Evolutionary conservation across 2,888 invertebrate species (phyloP).

Genomic region (Hydroisotoma schaefferi): DNA sequence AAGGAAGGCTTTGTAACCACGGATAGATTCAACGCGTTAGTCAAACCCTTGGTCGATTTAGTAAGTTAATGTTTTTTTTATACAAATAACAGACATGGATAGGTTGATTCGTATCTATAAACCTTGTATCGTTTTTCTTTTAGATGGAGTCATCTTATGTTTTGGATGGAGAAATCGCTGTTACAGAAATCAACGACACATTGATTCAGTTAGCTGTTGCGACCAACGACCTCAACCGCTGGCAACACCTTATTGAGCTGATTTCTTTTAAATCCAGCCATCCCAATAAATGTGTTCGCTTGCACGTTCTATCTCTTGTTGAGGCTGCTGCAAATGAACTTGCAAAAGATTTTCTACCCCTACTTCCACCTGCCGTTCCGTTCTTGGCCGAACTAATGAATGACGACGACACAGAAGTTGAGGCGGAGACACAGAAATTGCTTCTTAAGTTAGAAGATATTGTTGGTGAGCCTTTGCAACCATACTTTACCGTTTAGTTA

Average conservation of each 20-base stretch:
- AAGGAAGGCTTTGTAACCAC: slow-evolving; percentile 78
- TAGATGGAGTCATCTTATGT: slow-evolving; percentile 44
- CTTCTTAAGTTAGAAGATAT: slow-evolving; percentile 80
- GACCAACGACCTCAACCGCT: slow-evolving; percentile 77
- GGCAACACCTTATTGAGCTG: slow-evolving; percentile 88
- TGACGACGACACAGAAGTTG: slow-evolving; percentile 79
- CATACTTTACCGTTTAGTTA: slow-evolving; percentile 52
- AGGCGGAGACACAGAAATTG: slow-evolving; percentile 72
- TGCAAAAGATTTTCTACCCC: slow-evolving; percentile 80
- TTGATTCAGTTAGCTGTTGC: slow-evolving; percentile 65
- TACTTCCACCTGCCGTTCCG: slow-evolving; percentile 88
- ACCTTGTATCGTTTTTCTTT: too few relatives aligned
- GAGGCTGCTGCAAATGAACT: slow-evolving; percentile 77
- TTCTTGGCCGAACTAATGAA: slow-evolving; percentile 90
- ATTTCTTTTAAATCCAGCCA: slow-evolving; percentile 79
- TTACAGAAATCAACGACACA: slow-evolving; percentile 31
- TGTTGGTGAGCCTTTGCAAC: slow-evolving; percentile 81
- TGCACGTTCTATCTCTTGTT: slow-evolving; percentile 67
- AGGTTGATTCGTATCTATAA: slow-evolving; percentile 3
- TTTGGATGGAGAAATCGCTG: slow-evolving; percentile 29
- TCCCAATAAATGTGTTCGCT: slow-evolving; percentile 54
- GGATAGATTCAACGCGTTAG: slow-evolving; percentile 76
- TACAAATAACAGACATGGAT: slow-evolving; percentile 1
- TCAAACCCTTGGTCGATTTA: slow-evolving; percentile 86
- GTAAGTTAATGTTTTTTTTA: slow-evolving; percentile 49